Evolutionary conservation across 2,113 vertebrate species (phyloP).

Genomic region (Neolamprologus fasciatus): DNA sequence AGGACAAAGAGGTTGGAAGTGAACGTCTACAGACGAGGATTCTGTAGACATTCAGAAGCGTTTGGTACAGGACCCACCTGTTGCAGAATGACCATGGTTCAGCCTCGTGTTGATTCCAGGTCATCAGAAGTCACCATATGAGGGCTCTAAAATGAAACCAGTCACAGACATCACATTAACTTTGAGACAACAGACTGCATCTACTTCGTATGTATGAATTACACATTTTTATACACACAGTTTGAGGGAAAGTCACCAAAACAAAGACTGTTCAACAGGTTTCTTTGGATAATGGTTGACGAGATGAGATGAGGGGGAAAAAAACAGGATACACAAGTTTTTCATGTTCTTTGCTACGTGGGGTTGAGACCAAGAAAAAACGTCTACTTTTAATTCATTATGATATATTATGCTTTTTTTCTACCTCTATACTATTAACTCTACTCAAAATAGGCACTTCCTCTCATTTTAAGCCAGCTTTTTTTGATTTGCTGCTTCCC

Average conservation of each 20-base stretch:
- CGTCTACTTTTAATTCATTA: not conserved
- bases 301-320: not conserved
- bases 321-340: not conserved
- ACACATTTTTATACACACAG: not conserved
- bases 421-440: not conserved
- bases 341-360: not conserved
- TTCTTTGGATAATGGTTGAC: not conserved
- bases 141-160: slow-evolving; percentile 21
- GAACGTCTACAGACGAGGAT: not conserved
- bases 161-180: not conserved
- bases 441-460: not conserved
- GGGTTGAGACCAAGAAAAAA: not conserved
- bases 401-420: not conserved
- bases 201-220: not conserved
- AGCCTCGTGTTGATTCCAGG: slow-evolving; percentile 44
- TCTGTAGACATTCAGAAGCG: not conserved
- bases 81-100: slow-evolving; percentile 76
- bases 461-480: not conserved
- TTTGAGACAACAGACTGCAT: not conserved
- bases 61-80: slow-evolving; percentile 47
- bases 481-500: not conserved
- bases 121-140: slow-evolving; percentile 59
- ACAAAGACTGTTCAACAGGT: not conserved
- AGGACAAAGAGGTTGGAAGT: not conserved
- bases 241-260: not conserved